Evolutionary conservation across 1,140 invertebrate genomes (phyloP), one percentile per base, ranked within the genome.

Genomic region (Rhagoletis pomonella): DNA sequence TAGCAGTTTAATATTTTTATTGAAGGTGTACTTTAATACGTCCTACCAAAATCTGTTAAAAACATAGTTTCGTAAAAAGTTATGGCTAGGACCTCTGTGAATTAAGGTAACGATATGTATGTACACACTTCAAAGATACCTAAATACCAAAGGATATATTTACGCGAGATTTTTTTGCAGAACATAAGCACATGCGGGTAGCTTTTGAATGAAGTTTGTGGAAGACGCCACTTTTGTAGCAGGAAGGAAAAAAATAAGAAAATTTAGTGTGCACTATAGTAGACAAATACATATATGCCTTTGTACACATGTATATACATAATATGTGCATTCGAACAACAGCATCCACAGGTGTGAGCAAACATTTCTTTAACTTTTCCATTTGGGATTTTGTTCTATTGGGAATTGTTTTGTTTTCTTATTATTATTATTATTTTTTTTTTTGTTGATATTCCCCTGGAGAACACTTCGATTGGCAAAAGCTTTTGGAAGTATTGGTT

Each of bases 281-380:
- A 64, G 17, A 67, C 0, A 67, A 2, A 10, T 67, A 39, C n/a
- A 67, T 39, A 29, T 73, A 6, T 17, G 14, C n/a, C 14, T 47
- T 44, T 29, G 12, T 14, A 9, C 10, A n/a, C 2, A 55, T 55
- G 50, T 55, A 10, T 55, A 55, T 5, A 55, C 1, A 1, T 81
- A 7, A 14, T 55, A 14, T 47, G 73, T 29, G 12, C 14, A 10
- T 29, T 42, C 4, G 29, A 29, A 12, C 29, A 44, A 42, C 12
- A n/a, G 12, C 19, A 85, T 58, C 84, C 84, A 85, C 84, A 85
- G 84, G 84, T 85, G 84, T 85, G 58, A 60, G 84, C 55, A 60
- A 85, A 81, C 73, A 58, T 81, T 81, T 55, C 47, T 55, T 81
- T 81, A 50, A 81, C 47, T 81, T 55, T 42, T 50, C 42, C 42